Evolutionary conservation across 1,140 invertebrate species (phyloP).

Genomic region (Schlechtendalia chinensis): DNA sequence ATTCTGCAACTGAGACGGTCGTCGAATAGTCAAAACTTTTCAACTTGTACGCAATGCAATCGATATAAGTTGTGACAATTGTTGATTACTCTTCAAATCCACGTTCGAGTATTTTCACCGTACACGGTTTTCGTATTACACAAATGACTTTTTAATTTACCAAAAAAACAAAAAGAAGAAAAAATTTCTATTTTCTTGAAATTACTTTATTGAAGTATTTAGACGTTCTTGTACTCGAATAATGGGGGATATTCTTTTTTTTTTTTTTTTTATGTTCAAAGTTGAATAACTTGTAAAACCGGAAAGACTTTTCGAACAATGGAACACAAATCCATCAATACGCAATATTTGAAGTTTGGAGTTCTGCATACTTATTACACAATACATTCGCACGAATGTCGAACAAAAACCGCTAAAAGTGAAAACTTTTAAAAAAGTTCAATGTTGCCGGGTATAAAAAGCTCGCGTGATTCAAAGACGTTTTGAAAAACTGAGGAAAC

Average conservation of each 20-base stretch:
- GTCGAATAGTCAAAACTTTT: no score
- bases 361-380: background rate
- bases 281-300: constrained; percentile 20
- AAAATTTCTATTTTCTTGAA: no score
- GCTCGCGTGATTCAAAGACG: constrained; percentile 1
- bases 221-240: no score
- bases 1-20: no score
- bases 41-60: no score
- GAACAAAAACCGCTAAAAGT: background rate
- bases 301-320: constrained; percentile 21
- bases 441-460: background rate
- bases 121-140: background rate
- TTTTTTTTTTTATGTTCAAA: background rate
- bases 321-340: constrained; percentile 30
- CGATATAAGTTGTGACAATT: no score
- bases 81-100: no score
- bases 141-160: background rate
- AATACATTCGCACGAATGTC: constrained; percentile 11
- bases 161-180: no score
- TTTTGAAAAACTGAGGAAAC: background rate
- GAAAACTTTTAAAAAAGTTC: constrained; percentile 25
- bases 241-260: background rate
- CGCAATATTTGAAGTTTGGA: background rate
- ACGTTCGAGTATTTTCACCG: no score
- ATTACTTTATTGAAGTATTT: no score